Conservation (phyloP, 2,888 invertebrate genomes). For the Neoascia interrupta region DNA sequence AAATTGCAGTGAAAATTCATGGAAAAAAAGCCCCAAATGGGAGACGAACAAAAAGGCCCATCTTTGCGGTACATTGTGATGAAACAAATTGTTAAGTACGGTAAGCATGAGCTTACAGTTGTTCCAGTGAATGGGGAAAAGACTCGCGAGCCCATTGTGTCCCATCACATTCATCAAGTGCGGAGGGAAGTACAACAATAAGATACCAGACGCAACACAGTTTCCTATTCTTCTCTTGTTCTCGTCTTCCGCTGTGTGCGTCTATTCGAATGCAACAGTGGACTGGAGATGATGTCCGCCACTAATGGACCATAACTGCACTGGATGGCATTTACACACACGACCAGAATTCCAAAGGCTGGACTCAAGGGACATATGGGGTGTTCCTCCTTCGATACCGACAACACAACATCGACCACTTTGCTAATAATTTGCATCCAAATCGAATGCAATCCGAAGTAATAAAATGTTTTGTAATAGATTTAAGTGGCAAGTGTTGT, state of each 20-base stretch:
- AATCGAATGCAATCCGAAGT: conserved; percentile 45
- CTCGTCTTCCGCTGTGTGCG: conserved; percentile 5
- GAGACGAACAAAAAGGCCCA: too few species aligned
- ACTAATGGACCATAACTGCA: conserved; percentile 52
- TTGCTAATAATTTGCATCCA: conserved; percentile 53
- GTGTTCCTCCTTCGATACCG: neutral
- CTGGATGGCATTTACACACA: too few species aligned
- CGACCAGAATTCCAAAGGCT: neutral
- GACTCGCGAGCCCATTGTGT: conserved; percentile 13
- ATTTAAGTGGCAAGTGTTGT: conserved; percentile 35
- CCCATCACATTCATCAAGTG: conserved; percentile 3
- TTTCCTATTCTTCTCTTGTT: conserved; percentile 1
- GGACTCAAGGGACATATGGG: neutral
- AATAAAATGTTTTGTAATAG: conserved; percentile 35
- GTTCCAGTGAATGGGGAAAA: neutral
- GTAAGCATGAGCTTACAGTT: conserved; percentile 1
- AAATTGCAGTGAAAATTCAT: neutral
- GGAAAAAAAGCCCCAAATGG: too few species aligned
- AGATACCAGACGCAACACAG: conserved; percentile 27
- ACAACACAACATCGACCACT: neutral
- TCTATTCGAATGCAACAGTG: too few species aligned
- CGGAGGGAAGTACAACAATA: conserved; percentile 23
- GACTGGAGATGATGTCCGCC: conserved; percentile 23
- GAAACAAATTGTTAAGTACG: neutral
- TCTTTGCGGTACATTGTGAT: neutral